phyloP scores from a whole-genome alignment of 2,888 invertebrate genomes.

The Arrhopalites spinosus region DNA sequence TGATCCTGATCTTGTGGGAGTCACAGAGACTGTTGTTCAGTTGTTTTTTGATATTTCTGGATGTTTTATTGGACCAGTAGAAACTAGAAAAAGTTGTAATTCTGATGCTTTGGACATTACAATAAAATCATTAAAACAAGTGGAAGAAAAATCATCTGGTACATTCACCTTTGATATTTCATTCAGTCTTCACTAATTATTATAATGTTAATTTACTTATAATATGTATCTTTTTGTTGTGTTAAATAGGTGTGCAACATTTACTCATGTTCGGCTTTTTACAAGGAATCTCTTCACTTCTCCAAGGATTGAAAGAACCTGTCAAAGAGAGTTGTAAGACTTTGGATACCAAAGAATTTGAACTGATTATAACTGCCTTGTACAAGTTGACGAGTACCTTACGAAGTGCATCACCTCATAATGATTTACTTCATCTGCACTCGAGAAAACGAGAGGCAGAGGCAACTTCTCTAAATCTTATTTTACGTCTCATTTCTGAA shows the following conservation, averaged over 20 bases:
- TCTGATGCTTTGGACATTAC: not conserved
- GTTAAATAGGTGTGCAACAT: slow-evolving; percentile 4
- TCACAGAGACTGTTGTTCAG: not conserved
- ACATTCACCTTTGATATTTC: too few species aligned
- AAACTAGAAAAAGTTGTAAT: not conserved
- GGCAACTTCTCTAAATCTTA: not conserved
- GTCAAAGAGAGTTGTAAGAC: not conserved
- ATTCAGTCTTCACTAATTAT: not conserved
- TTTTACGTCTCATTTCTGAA: slow-evolving; percentile 25
- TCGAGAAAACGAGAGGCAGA: slow-evolving; percentile 11
- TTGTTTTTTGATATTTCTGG: not conserved
- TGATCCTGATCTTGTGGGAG: slow-evolving; percentile 7
- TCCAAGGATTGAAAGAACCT: slow-evolving; percentile 1
- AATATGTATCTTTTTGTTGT: too few species aligned
- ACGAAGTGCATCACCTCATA: not conserved
- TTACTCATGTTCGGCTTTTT: slow-evolving; percentile 5
- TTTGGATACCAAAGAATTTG: slow-evolving; percentile 12
- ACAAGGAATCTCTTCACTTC: slow-evolving; percentile 7
- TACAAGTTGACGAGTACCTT: not conserved
- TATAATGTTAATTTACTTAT: too few species aligned
- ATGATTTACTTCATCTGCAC: not conserved
- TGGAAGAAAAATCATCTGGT: not conserved
- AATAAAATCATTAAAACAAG: not conserved
- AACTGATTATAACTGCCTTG: slow-evolving; percentile 1
- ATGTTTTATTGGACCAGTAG: slow-evolving; percentile 3